These are phyloP conservation scores for Yponomeuta evonymella DNA, from an alignment of 2,888 invertebrate species.

Conservation along the genomic window DNA sequence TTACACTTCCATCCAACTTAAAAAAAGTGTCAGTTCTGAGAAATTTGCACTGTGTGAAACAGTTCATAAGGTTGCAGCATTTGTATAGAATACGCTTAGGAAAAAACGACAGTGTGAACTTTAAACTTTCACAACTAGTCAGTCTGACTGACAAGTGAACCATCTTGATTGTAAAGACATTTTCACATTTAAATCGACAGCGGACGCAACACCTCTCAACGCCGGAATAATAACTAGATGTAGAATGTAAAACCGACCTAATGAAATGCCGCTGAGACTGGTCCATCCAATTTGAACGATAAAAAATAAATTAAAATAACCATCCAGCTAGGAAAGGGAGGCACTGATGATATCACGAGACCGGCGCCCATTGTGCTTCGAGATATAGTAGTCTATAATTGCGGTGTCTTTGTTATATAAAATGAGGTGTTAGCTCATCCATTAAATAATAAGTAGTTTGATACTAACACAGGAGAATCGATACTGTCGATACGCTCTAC, in stretches of 20 bases:
- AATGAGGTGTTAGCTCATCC: slow-evolving; percentile 74
- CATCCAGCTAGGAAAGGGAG: slow-evolving; percentile 35
- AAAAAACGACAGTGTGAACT: slow-evolving; percentile 38
- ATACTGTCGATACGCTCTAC: slow-evolving; percentile 43
- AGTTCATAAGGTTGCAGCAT: not conserved
- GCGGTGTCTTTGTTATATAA: slow-evolving; percentile 70
- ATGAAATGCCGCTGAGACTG: slow-evolving; percentile 50
- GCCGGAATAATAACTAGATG: not conserved
- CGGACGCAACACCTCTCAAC: slow-evolving; percentile 4
- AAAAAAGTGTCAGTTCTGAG: no score
- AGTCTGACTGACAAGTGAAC: slow-evolving; percentile 38
- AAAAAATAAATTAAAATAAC: slow-evolving; percentile 75
- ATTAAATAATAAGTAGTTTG: slow-evolving; percentile 70
- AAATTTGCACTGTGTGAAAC: not conserved
- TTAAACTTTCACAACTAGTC: slow-evolving; percentile 54
- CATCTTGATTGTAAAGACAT: slow-evolving; percentile 47
- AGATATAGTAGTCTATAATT: slow-evolving; percentile 66
- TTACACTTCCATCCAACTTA: no score
- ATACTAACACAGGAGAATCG: slow-evolving; percentile 40
- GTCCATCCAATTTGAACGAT: slow-evolving; percentile 66
- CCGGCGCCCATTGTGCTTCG: slow-evolving; percentile 59
- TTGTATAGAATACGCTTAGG: not conserved
- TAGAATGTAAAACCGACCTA: slow-evolving; percentile 13
- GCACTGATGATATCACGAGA: slow-evolving; percentile 67
- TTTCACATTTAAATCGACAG: slow-evolving; percentile 7